Conservation (phyloP, 2,113 vertebrate genomes). For the Rhegmatorhina hoffmannsi region DNA sequence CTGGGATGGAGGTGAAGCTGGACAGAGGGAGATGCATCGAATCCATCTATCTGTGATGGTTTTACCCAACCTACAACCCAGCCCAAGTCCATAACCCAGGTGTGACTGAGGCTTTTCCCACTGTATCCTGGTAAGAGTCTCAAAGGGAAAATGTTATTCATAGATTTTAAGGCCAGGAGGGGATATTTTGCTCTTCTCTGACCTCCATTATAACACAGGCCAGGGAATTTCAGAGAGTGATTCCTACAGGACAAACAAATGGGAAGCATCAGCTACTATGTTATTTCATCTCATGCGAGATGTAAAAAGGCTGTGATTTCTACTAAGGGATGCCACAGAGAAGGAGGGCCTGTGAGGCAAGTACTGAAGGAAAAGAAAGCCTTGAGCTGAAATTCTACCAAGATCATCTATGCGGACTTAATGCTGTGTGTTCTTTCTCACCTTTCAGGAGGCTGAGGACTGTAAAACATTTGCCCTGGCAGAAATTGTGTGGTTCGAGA, state of each 20-base stretch:
- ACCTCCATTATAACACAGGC: constrained; percentile 30
- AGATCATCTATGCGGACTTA: neutral
- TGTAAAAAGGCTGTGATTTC: neutral
- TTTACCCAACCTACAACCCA: neutral
- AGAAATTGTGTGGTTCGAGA: neutral
- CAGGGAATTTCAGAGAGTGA: neutral
- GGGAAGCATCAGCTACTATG: neutral
- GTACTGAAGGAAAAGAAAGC: neutral
- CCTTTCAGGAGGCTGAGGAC: neutral
- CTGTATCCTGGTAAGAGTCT: neutral
- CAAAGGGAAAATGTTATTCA: constrained; percentile 41
- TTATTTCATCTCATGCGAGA: neutral
- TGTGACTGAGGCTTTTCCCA: neutral
- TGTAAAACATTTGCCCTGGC: neutral
- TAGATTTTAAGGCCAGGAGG: constrained; percentile 43
- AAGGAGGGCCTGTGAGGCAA: neutral
- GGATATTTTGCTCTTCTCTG: constrained; percentile 6
- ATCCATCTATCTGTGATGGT: no score
- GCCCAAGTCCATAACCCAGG: neutral
- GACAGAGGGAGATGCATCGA: neutral
- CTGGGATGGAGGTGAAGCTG: neutral
- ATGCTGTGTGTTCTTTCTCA: neutral
- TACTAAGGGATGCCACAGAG: neutral
- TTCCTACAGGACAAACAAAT: neutral
- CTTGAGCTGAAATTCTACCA: neutral